phyloP scores from a whole-genome alignment of 35 echinoderm and acorn worm species.

The Lytechinus pictus region DNA sequence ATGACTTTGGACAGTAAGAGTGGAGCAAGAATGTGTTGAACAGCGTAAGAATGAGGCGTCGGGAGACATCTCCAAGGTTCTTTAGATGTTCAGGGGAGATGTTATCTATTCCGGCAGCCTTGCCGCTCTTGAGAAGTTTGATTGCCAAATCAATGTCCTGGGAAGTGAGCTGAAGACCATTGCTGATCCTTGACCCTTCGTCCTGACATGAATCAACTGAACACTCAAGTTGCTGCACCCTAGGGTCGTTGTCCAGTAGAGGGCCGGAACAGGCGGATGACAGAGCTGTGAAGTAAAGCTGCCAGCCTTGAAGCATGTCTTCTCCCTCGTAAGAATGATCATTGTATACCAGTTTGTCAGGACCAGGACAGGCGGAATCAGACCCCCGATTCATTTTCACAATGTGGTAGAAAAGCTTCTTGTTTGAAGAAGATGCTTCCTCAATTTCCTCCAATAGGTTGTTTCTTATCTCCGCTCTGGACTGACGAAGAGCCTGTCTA shows the following conservation, averaged over 20 bases:
- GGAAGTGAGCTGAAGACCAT: too few relatives aligned
- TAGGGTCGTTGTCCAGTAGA: background rate
- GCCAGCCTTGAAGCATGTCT: conserved; percentile 14
- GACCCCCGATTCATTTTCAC: conserved; percentile 29
- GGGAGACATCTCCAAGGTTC: too few relatives aligned
- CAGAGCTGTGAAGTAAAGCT: conserved; percentile 9
- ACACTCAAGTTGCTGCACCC: background rate
- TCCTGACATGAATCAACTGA: background rate
- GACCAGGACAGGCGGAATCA: background rate
- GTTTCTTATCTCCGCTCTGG: background rate
- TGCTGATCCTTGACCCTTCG: background rate
- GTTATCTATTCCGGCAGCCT: too few relatives aligned
- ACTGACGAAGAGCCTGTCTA: background rate
- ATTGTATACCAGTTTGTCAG: background rate
- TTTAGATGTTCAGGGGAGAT: too few relatives aligned
- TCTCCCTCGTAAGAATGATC: background rate
- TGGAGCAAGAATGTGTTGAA: too few relatives aligned
- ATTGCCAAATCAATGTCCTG: too few relatives aligned
- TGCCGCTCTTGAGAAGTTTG: too few relatives aligned
- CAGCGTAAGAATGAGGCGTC: too few relatives aligned
- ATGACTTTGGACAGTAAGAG: too few relatives aligned
- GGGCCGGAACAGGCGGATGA: background rate
- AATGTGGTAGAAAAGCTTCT: background rate
- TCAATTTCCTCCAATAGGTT: background rate
- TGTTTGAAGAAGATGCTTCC: background rate